Percentiles rank a stretch among this genome's conserved stretches.
Conservation (phyloP, 2,888 invertebrate genomes). For the Dorcus parallelipipedus region DNA sequence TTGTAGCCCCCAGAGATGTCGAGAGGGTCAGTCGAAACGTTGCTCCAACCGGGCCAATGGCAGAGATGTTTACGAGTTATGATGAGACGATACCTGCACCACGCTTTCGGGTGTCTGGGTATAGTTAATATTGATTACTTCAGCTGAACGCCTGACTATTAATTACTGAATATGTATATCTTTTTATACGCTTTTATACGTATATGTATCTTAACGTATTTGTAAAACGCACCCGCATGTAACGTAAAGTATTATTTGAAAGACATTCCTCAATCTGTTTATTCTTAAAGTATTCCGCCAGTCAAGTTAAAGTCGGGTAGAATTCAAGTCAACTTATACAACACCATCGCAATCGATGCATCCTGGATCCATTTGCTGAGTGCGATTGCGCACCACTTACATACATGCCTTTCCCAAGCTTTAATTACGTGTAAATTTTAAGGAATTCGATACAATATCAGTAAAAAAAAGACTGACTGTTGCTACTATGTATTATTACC, state of each 20-base stretch:
- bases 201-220: slow-evolving; percentile 8
- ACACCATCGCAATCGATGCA: slow-evolving; percentile 12
- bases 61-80: slow-evolving; percentile 57
- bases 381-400: slow-evolving; percentile 19
- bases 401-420: slow-evolving; percentile 27
- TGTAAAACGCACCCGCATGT: too few relatives aligned
- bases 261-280: too few relatives aligned
- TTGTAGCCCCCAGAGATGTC: slow-evolving; percentile 57
- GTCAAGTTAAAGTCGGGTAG: too few relatives aligned
- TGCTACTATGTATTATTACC: neutral
- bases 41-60: slow-evolving; percentile 50
- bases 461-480: slow-evolving; percentile 6
- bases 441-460: slow-evolving; percentile 5
- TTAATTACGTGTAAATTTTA: slow-evolving; percentile 23
- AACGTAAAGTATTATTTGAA: too few relatives aligned
- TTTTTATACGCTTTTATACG: slow-evolving; percentile 6
- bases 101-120: slow-evolving; percentile 42
- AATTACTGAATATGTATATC: slow-evolving; percentile 1
- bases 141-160: neutral
- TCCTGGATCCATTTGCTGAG: slow-evolving; percentile 27
- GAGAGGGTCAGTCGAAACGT: slow-evolving; percentile 44
- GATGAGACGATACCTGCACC: slow-evolving; percentile 46
- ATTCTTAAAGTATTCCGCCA: too few relatives aligned
- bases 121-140: slow-evolving; percentile 23
- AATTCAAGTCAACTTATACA: neutral